Percentiles rank a stretch among this genome's conserved stretches.
These are phyloP conservation scores for Trachurus trachurus DNA, from an alignment of 2,797 vertebrate species.

Conservation along the genomic window DNA sequence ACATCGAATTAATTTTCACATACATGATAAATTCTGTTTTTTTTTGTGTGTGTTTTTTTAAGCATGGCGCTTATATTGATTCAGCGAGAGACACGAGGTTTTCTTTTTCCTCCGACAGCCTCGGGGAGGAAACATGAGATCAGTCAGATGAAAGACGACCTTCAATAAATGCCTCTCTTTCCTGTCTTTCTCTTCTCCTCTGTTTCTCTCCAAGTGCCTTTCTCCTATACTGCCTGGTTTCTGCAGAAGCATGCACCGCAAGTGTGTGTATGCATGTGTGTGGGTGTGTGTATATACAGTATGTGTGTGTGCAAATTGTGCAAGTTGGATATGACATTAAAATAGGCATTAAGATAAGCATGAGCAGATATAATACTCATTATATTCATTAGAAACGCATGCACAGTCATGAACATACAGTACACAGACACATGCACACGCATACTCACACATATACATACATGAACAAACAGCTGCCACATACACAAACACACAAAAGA, in stretches of 20 bases:
- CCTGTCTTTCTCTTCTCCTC: conserved; percentile 17
- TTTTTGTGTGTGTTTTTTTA: background rate
- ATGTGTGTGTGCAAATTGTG: background rate
- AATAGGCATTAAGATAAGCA: background rate
- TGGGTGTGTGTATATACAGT: conserved; percentile 7
- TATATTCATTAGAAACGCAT: conserved; percentile 36
- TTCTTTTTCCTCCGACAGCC: conserved; percentile 62
- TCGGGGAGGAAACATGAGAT: conserved; percentile 71
- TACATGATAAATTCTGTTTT: background rate
- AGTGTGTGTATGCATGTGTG: conserved; percentile 25
- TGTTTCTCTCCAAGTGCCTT: conserved; percentile 1
- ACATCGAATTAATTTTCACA: conserved; percentile 12
- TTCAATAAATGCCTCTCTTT: conserved; percentile 49
- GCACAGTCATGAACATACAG: conserved; percentile 43
- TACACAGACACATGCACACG: conserved; percentile 6
- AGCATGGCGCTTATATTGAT: conserved; percentile 51
- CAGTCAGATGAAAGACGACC: conserved; percentile 68
- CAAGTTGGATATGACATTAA: conserved; percentile 16
- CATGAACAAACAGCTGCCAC: conserved; percentile 12
- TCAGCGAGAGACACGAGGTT: conserved; percentile 56
- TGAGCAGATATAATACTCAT: conserved; percentile 16
- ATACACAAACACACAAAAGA: conserved; percentile 17
- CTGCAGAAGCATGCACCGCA: conserved; percentile 78
- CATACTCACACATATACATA: background rate
- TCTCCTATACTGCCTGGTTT: conserved; percentile 35